These are phyloP conservation scores for Macaria liturata DNA, from an alignment of 2,888 invertebrate genomes.

Conservation along the genomic window DNA sequence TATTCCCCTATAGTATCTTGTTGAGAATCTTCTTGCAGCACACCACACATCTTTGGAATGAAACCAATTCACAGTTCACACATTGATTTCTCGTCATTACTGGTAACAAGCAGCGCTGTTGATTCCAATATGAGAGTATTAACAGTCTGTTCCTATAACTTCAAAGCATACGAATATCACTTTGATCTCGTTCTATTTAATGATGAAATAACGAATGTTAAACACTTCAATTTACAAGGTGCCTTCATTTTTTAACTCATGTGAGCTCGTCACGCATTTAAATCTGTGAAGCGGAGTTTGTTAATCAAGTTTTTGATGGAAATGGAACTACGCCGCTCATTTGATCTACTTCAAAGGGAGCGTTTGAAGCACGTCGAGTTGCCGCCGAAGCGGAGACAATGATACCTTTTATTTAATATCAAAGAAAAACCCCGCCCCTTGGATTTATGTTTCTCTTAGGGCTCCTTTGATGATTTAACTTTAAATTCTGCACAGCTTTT, in stretches of 20 bases:
- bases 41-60: background rate
- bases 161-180: constrained; percentile 64
- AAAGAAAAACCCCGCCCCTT: constrained; percentile 59
- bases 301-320: constrained; percentile 64
- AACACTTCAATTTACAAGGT: constrained; percentile 63
- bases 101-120: constrained; percentile 24
- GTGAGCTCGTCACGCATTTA: constrained; percentile 43
- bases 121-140: constrained; percentile 33
- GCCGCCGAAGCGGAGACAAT: constrained; percentile 64
- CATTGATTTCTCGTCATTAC: constrained; percentile 23
- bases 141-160: constrained; percentile 51
- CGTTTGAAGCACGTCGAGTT: constrained; percentile 62
- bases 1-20: too few species aligned
- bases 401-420: constrained; percentile 73
- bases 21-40: too few species aligned
- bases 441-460: constrained; percentile 49
- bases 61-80: constrained; percentile 21
- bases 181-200: constrained; percentile 71
- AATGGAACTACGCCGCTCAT: constrained; percentile 63
- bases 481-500: background rate
- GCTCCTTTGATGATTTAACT: constrained; percentile 34
- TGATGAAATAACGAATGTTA: constrained; percentile 57
- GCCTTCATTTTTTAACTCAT: constrained; percentile 55
- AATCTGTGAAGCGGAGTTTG: constrained; percentile 52
- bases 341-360: constrained; percentile 73